phyloP scores from a whole-genome alignment of 2,797 vertebrate genomes.

The Vireo griseus region DNA sequence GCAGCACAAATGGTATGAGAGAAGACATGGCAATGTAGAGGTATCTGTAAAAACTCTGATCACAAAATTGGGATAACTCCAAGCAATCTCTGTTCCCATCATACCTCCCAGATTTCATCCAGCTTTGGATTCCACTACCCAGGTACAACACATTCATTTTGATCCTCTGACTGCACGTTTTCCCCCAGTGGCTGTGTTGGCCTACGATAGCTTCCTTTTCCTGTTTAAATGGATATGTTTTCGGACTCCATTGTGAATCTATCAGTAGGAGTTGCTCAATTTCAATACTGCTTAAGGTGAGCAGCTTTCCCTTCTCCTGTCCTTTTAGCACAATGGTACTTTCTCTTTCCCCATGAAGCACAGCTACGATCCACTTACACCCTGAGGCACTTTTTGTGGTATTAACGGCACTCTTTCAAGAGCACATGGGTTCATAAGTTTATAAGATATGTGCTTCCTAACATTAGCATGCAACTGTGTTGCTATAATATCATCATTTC shows the following conservation, averaged over 20 bases:
- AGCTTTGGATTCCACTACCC: not conserved
- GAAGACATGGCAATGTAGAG: not conserved
- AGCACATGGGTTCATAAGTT: not conserved
- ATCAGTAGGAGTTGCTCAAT: not conserved
- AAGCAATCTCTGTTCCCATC: not conserved
- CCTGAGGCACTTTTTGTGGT: not conserved
- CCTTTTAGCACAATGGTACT: not conserved
- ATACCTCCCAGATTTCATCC: not conserved
- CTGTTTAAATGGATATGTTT: not conserved
- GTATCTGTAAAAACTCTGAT: not conserved
- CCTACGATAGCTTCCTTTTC: not conserved
- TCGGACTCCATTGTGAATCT: not conserved
- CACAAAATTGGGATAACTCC: not conserved
- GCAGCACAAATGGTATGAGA: not conserved
- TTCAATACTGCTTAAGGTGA: not conserved
- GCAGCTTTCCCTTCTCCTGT: not conserved
- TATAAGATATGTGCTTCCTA: not conserved
- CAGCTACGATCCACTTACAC: not conserved
- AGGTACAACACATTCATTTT: not conserved
- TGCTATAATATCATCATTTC: not conserved
- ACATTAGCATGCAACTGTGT: not conserved
- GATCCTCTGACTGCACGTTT: not conserved
- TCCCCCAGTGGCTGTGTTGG: not conserved
- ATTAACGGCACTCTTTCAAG: not conserved
- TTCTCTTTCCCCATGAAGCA: not conserved